phyloP scores from a whole-genome alignment of 2,113 vertebrate species.

The Puntigrus tetrazona region DNA sequence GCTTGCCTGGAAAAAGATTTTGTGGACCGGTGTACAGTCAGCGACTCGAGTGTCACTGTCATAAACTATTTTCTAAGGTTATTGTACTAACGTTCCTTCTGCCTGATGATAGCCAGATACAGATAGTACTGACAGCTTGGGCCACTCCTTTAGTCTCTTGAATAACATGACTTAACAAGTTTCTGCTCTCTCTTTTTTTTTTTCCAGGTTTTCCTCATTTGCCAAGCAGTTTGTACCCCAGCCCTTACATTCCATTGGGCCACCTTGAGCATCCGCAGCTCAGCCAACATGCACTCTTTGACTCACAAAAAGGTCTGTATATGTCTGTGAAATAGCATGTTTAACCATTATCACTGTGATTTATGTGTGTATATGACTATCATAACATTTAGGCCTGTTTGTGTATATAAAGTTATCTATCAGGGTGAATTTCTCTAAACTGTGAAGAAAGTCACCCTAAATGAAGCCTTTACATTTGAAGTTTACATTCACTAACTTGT shows the following conservation, averaged over 20 bases:
- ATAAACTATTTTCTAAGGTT: neutral
- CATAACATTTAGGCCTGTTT: neutral
- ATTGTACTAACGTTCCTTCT: neutral
- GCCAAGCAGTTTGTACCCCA: constrained; percentile 86
- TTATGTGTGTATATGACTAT: neutral
- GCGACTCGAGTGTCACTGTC: neutral
- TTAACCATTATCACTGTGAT: neutral
- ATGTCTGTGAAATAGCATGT: neutral
- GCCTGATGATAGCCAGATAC: neutral
- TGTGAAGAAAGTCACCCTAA: neutral
- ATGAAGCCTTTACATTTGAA: too few species aligned
- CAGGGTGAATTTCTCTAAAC: neutral
- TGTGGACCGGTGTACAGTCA: neutral
- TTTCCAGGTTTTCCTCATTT: constrained; percentile 86
- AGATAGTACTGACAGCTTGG: neutral
- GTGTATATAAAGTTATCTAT: neutral
- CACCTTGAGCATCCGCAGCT: constrained; percentile 90
- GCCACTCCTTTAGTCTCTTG: neutral
- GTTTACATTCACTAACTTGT: neutral
- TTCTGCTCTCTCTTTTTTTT: constrained; percentile 66
- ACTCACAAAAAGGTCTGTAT: constrained; percentile 91
- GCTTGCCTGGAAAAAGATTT: neutral
- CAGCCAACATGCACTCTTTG: constrained; percentile 88
- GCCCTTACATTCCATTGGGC: constrained; percentile 88
- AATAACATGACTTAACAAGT: neutral